Percentiles rank a stretch among this genome's conserved stretches.
Evolutionary conservation across 2,113 vertebrate species (phyloP).

Genomic region (Noturus placidus): DNA sequence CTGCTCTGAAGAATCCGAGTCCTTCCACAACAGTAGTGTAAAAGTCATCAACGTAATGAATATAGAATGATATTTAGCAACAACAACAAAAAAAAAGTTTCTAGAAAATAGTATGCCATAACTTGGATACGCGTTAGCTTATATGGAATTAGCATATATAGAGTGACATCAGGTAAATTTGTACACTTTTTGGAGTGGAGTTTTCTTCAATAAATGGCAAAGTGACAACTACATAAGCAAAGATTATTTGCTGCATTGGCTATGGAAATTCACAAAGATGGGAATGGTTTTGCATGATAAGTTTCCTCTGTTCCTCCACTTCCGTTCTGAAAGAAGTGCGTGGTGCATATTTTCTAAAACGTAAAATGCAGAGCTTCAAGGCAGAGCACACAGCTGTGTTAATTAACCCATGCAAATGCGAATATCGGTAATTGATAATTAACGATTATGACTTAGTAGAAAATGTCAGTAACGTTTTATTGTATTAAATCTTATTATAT

Average conservation of each 20-base stretch:
- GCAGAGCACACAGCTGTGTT: not conserved
- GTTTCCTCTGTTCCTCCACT: not conserved
- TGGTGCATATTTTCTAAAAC: not conserved
- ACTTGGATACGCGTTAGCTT: too few species aligned
- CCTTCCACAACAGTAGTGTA: not conserved
- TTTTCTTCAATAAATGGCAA: not conserved
- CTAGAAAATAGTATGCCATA: not conserved
- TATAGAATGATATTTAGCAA: not conserved
- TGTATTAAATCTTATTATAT: not conserved
- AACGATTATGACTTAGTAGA: not conserved
- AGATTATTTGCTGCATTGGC: not conserved
- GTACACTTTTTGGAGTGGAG: not conserved
- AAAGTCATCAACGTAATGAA: not conserved
- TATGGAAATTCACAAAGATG: not conserved
- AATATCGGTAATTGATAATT: not conserved
- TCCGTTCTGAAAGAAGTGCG: not conserved
- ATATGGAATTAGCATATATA: not conserved
- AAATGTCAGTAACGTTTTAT: not conserved
- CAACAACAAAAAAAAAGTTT: not conserved
- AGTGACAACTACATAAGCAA: not conserved
- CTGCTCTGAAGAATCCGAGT: not conserved
- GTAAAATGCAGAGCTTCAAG: not conserved
- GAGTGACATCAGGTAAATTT: not conserved
- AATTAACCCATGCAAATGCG: not conserved
- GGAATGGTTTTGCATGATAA: not conserved